Percentiles rank a stretch among this genome's conserved stretches.
These are phyloP conservation scores for Sarcophaga caerulescens DNA, from an alignment of 2,888 invertebrate species.

Conservation along the genomic window DNA sequence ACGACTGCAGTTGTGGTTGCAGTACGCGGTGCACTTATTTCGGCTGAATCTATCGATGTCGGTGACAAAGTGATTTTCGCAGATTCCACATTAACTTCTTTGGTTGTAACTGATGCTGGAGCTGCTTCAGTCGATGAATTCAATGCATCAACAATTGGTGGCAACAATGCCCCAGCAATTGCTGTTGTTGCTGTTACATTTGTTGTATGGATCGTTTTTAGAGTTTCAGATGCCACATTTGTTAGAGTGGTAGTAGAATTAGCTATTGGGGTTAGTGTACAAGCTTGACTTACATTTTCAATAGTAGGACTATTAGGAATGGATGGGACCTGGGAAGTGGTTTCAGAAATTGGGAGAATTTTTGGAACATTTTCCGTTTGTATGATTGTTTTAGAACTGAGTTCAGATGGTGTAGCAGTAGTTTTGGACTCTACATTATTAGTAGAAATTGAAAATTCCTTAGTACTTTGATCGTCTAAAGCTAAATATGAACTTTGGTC, in stretches of 20 bases:
- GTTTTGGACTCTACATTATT: conserved; percentile 33
- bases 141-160: conserved; percentile 73
- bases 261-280: conserved; percentile 78
- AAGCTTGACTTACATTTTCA: conserved; percentile 73
- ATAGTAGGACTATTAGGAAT: conserved; percentile 59
- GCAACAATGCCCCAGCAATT: conserved; percentile 73
- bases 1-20: neutral
- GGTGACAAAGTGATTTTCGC: neutral
- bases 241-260: conserved; percentile 76
- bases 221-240: conserved; percentile 73
- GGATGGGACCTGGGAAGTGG: conserved; percentile 6
- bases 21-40: neutral
- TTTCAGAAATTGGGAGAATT: conserved; percentile 21
- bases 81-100: conserved; percentile 48
- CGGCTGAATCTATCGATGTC: conserved; percentile 32
- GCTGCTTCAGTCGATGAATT: conserved; percentile 44
- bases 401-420: conserved; percentile 65
- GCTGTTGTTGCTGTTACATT: conserved; percentile 65
- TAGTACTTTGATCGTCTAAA: conserved; percentile 80
- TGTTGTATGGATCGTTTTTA: conserved; percentile 71
- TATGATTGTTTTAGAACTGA: conserved; percentile 55
- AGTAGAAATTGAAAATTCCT: too few relatives aligned
- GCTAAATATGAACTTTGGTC: conserved; percentile 90
- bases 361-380: conserved; percentile 60
- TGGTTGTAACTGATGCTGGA: conserved; percentile 16